Percentiles rank a stretch among this genome's conserved stretches.
These are phyloP conservation scores for Perithous albicinctus DNA, from an alignment of 2,888 invertebrate genomes.

Conservation along the genomic window DNA sequence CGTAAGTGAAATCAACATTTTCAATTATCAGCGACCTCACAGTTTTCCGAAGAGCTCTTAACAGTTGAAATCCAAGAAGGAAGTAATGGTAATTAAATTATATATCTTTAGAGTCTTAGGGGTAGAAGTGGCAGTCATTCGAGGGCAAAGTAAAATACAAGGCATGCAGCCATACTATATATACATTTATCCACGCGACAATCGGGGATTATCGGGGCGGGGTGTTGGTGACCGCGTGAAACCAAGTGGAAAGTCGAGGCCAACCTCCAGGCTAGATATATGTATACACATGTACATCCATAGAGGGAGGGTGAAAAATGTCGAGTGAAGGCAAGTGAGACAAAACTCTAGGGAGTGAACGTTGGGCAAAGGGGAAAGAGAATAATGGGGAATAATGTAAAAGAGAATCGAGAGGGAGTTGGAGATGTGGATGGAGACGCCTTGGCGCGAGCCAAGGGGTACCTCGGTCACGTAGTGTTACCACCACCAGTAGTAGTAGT, in stretches of 20 bases:
- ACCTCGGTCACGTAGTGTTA: slow-evolving; percentile 43
- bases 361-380: not conserved
- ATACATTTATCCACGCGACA: not conserved
- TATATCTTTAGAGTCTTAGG: not conserved
- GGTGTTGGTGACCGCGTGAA: slow-evolving; percentile 55
- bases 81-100: not conserved
- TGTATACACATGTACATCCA: slow-evolving; percentile 20
- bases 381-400: slow-evolving; percentile 14
- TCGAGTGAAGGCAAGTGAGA: slow-evolving; percentile 31
- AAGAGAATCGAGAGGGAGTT: slow-evolving; percentile 22
- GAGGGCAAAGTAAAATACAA: not conserved
- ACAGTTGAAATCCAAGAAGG: not conserved
- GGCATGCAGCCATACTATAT: not conserved
- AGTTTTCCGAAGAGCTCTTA: not conserved
- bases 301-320: not conserved
- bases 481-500: slow-evolving; percentile 18
- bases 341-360: slow-evolving; percentile 26
- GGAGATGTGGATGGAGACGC: slow-evolving; percentile 26
- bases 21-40: not conserved
- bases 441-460: slow-evolving; percentile 36
- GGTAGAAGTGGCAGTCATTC: not conserved
- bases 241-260: slow-evolving; percentile 56
- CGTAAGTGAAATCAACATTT: too few relatives aligned
- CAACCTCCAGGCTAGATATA: slow-evolving; percentile 6
- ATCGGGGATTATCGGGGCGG: slow-evolving; percentile 46